These are phyloP conservation scores for Anoplopoma fimbria DNA, from an alignment of 2,113 vertebrate species.

Conservation along the genomic window DNA sequence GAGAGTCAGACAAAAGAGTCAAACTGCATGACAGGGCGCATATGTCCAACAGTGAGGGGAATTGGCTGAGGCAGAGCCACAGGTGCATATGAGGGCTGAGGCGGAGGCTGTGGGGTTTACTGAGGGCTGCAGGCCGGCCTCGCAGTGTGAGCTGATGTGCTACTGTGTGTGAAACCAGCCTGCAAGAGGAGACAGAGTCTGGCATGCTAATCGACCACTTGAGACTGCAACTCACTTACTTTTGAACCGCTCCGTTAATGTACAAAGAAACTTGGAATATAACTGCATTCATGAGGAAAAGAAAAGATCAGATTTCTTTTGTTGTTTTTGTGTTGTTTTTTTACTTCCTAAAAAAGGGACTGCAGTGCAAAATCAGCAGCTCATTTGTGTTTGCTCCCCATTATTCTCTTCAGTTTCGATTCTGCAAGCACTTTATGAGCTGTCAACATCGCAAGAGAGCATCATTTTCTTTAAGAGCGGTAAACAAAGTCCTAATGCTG, in stretches of 20 bases:
- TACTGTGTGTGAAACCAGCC: slow-evolving; percentile 21
- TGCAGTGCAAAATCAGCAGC: too few relatives aligned
- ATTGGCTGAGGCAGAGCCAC: slow-evolving; percentile 54
- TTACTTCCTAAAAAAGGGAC: too few relatives aligned
- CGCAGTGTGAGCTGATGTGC: slow-evolving; percentile 17
- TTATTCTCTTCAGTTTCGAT: slow-evolving; percentile 11
- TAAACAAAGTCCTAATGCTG: slow-evolving; percentile 11
- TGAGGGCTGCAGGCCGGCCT: slow-evolving; percentile 9
- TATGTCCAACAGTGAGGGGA: slow-evolving; percentile 53
- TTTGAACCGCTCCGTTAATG: too few relatives aligned
- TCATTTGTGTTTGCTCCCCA: slow-evolving; percentile 24
- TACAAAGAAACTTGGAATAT: not conserved
- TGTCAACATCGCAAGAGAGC: slow-evolving; percentile 13
- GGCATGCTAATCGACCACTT: slow-evolving; percentile 61
- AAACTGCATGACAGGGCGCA: slow-evolving; percentile 32
- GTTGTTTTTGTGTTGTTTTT: not conserved
- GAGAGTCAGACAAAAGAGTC: slow-evolving; percentile 25
- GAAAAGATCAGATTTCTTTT: not conserved
- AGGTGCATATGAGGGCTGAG: slow-evolving; percentile 8
- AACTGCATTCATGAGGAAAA: not conserved
- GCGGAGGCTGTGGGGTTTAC: slow-evolving; percentile 25
- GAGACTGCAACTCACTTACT: too few relatives aligned
- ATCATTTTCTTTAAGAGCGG: slow-evolving; percentile 4
- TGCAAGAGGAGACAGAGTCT: slow-evolving; percentile 20
- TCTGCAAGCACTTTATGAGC: slow-evolving; percentile 11